These are phyloP conservation scores for Condylostylus longicornis DNA, from an alignment of 1,140 invertebrate genomes.

Conservation along the genomic window DNA sequence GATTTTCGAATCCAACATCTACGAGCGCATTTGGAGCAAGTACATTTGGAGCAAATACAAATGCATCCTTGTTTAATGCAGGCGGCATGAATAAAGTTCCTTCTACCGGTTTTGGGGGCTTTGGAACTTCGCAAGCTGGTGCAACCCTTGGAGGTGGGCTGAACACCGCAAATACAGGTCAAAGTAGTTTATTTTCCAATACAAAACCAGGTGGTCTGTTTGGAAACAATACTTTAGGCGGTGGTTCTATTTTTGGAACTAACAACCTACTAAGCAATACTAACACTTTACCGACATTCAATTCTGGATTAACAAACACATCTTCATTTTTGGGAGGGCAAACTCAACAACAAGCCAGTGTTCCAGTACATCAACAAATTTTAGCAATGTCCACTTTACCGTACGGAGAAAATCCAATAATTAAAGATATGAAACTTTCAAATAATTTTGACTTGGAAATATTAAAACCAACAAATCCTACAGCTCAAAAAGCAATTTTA, in stretches of 20 bases:
- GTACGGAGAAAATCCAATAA: slow-evolving; percentile 62
- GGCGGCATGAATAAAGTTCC: too few species aligned
- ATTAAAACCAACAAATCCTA: slow-evolving; percentile 55
- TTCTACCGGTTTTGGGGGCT: too few species aligned
- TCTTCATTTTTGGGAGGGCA: slow-evolving; percentile 11
- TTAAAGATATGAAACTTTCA: slow-evolving; percentile 51
- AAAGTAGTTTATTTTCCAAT: too few species aligned
- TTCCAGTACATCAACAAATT: slow-evolving; percentile 48
- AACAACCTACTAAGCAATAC: slow-evolving; percentile 5
- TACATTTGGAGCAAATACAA: slow-evolving; percentile 14
- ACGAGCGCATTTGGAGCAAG: slow-evolving; percentile 31
- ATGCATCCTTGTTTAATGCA: too few species aligned
- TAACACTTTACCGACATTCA: slow-evolving; percentile 13
- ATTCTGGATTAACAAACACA: slow-evolving; percentile 10
- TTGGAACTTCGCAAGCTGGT: too few species aligned
- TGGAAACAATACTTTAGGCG: slow-evolving; percentile 6
- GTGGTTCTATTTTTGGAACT: too few species aligned
- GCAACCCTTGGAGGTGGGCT: too few species aligned
- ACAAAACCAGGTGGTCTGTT: slow-evolving; percentile 14
- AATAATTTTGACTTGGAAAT: slow-evolving; percentile 45
- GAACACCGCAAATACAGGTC: too few species aligned
- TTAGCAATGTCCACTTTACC: slow-evolving; percentile 52
- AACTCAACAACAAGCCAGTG: slow-evolving; percentile 27
- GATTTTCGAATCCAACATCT: too few species aligned
- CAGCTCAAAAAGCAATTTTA: slow-evolving; percentile 45